A percentile compares a stretch with the other conserved stretches of the same genome.
Conservation (phyloP, 2,113 vertebrate genomes). For the Turnix velox region DNA sequence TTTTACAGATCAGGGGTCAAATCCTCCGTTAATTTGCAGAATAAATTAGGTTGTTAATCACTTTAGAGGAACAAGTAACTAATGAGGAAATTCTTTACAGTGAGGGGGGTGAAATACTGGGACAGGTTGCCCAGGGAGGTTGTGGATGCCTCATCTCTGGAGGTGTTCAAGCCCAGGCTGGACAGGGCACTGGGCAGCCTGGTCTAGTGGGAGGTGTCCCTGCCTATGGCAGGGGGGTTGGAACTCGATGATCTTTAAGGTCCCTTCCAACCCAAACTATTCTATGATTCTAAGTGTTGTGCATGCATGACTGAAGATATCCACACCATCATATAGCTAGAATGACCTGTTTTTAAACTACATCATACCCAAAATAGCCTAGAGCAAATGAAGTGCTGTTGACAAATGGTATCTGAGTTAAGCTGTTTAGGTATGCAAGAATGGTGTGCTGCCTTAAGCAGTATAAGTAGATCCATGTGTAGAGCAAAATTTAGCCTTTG, state of each 20-base stretch:
- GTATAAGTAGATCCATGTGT: neutral
- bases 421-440: slow-evolving; percentile 19
- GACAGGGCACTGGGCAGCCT: too few relatives aligned
- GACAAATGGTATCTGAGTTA: slow-evolving; percentile 14
- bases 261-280: too few relatives aligned
- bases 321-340: neutral
- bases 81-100: too few relatives aligned
- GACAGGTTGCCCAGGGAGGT: too few relatives aligned
- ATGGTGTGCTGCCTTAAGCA: neutral
- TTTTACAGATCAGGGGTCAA: neutral
- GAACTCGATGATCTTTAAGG: too few relatives aligned
- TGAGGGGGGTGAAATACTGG: too few relatives aligned
- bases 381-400: slow-evolving; percentile 17
- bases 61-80: slow-evolving; percentile 11
- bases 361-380: slow-evolving; percentile 18
- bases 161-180: too few relatives aligned
- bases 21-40: neutral
- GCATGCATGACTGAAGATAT: neutral
- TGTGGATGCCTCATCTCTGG: too few relatives aligned
- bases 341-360: slow-evolving; percentile 27
- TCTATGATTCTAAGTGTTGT: too few relatives aligned
- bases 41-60: slow-evolving; percentile 15
- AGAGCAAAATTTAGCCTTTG: neutral
- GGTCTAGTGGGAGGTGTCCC: too few relatives aligned
- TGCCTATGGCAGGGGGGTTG: too few relatives aligned